These are phyloP conservation scores for Diadophis punctatus DNA, from an alignment of 2,113 vertebrate species.

Conservation along the genomic window DNA sequence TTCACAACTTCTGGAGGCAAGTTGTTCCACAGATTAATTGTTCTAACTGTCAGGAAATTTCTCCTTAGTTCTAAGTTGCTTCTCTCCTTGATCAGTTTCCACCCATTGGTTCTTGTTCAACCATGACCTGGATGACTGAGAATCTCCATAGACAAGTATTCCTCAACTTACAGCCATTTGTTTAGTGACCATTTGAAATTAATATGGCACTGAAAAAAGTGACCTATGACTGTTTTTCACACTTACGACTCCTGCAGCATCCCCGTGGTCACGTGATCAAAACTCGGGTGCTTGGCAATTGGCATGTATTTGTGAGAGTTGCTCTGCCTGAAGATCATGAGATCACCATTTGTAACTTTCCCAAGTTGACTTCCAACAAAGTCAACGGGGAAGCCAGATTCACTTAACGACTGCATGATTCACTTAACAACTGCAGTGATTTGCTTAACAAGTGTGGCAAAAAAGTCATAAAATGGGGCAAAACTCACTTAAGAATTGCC, in stretches of 20 bases:
- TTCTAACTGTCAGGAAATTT: no score
- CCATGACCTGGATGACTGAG: not conserved
- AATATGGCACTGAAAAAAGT: not conserved
- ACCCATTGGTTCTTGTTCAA: no score
- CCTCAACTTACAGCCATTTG: not conserved
- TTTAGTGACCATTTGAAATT: not conserved
- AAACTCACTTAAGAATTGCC: not conserved
- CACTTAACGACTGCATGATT: not conserved
- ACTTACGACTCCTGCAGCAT: not conserved
- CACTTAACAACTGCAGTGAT: not conserved
- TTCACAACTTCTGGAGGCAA: no score
- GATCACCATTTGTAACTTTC: not conserved
- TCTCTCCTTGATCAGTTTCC: no score
- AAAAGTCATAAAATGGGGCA: not conserved
- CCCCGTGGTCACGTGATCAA: not conserved
- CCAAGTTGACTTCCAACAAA: not conserved
- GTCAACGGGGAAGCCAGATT: not conserved
- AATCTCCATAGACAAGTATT: not conserved
- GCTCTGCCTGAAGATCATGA: not conserved
- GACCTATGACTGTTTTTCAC: not conserved
- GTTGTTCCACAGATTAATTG: no score
- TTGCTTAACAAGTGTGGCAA: not conserved
- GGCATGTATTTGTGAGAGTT: not conserved
- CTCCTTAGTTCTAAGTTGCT: no score
- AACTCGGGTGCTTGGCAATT: not conserved